Base-by-base conservation (phyloP, 2,113 vertebrate genomes). In the Rhipidura dahli region DNA sequence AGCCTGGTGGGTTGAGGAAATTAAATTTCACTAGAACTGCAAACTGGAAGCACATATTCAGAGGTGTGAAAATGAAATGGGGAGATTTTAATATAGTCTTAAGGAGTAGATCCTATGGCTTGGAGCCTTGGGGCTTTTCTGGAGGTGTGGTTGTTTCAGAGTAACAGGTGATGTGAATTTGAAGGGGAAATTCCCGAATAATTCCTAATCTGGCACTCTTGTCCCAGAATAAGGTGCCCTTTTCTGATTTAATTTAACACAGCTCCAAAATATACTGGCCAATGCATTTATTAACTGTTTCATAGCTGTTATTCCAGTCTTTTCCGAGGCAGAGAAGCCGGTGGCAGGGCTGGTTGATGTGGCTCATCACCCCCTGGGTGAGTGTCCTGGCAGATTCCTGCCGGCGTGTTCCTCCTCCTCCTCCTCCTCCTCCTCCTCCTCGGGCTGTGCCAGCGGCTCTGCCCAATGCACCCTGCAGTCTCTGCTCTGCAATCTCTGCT, bases 1-100 rank as follows among this genome's bases (percentile, higher is more conserved):
- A 88, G 85, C 95, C 82, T 95, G 60, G 82, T 93, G 90, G 39
- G 79, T 83, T 92, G 85, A 65, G 92, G 83, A 97, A 93, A 96
- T 94, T 66, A 90, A 63, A 89, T 96, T 96, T 96, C 64, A 83
- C 64, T 45, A 68, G 79, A 76, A 68, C 71, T 95, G 79, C 51
- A 90, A 92, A 87, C 76, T 87, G 91, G 72, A 90, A 83, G 75
- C 57, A 59, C n/a, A 44, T 85, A 87, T 70, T 95, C 80, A 89
- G 88, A 94, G 44, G 75, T 93, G 85, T 81, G 88, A 95, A 93
- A 91, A 83, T 49, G 51, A 93, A 92, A 78, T 24, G 44, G 71
- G 72, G 23, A 89, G n/a, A 31, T 86, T 88, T 86, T 80, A 65
- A 87, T 80, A 28, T 35, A 73, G 79, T 90, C 60, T 79, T 60